Base-by-base conservation (phyloP, 2,888 invertebrate genomes). In the Scaptodrosophila latifasciaeformis region DNA sequence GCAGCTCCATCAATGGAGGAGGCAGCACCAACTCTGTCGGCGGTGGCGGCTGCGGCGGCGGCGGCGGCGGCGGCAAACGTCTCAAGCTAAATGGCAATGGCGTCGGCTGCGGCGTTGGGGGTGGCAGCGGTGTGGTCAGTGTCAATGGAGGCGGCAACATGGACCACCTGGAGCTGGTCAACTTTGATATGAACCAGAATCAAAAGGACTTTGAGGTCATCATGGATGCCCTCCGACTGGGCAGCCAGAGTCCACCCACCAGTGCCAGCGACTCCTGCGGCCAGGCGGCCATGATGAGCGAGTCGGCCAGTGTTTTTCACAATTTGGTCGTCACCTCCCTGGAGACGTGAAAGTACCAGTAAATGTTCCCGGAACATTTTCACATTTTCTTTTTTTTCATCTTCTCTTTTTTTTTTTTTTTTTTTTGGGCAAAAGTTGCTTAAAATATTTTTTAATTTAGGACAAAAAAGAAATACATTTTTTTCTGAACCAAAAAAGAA, bases 261-360 rank as follows among this genome's bases (percentile, higher is more conserved):
- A 79, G 74, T 55, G 81, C 78, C 27, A 82, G 86, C 65, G 88
- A 87, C 76, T 88, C 88, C 52, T 91, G 91, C 77, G 91, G 91
- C 21, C 86, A 86, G 62, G 91, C 91, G 68, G 90, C 91, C 42
- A 90, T 91, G 74, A 89, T 91, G 87, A 89, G 89, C 71, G 91
- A 91, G 57, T 82, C 85, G 59, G 82, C 84, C 2, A 83, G 82
- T 55, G 84, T 86, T 42, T 86, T 86, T 58, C 86, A 86, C 59
- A 86, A 86, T 75, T 71, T 86, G 64, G 86, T 86, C 15, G 86
- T 86, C 4, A 86, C 86, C 40, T 86, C 86, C 31, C 63, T 86
- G 65, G 86, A 86, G 66, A 86, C 86, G 84, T 86, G 85, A 86
- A 85, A 76, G 77, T 86, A 84, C 66, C 85, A 86, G 75, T 85